Evolutionary conservation across 2,888 invertebrate genomes (phyloP), one percentile per base, ranked within the genome.

Genomic region (Sminthurinus aureus): DNA sequence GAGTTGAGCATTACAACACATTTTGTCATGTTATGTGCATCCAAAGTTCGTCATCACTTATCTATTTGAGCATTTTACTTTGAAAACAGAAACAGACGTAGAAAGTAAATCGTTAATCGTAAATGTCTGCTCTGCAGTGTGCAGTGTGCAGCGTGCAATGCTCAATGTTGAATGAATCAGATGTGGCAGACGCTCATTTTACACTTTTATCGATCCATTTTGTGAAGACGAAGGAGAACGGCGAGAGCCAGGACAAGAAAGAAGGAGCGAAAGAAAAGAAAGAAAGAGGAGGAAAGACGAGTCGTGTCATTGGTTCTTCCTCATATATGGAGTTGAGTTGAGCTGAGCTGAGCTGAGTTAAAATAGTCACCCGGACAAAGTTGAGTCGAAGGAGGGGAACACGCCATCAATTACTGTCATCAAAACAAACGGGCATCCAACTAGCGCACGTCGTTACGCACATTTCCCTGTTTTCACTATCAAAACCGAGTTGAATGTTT

Each of bases 341-440:
- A n/a, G n/a, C n/a, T n/a, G n/a, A 69, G 80, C 58, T 38, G 38
- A 38, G 38, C 38, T 6, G 38, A 38, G 38, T 38, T 38, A 38
- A 38, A 80, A 66, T 66, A 78, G 78, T 80, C 80, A 80, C 80
- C 80, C 80, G 71, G 71, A 24, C 15, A 78, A 71, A 79, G 79
- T 58, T 50, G 38, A 38, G 38, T 38, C 38, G 38, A 79, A 80
- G 76, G 74, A 75, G 81, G 71, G 77, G 50, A 76, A 75, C 51
- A 66, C 71, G 79, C 82, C 85, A 87, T 87, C 87, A 87, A 87
- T 87, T 87, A 86, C 86, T 87, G 87, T 87, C 87, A 85, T 85
- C 84, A 85, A 82, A 84, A 64, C 80, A 80, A 80, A 80, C 80
- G 80, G 80, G 69, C 51, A 80, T 80, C 80, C 71, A 71, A 71